Evolutionary conservation across 2,888 invertebrate species (phyloP), one percentile per base, ranked within the genome.

Genomic region (Erebia epiphron): DNA sequence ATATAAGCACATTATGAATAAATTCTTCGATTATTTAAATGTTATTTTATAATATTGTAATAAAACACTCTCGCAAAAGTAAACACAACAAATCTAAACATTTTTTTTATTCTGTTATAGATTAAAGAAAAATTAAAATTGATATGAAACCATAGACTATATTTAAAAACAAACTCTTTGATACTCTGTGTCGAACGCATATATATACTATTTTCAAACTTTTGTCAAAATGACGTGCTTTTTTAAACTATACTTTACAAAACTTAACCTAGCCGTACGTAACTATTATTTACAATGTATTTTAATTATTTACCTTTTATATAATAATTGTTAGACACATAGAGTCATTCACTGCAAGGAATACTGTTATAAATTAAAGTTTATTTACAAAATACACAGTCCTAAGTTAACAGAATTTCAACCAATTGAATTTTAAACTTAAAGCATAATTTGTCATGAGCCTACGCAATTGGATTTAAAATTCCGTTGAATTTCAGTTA

Each of bases 291-390:
- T 78, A 77, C 76, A 77, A 75, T 71, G 75, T 77, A 80, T 77
- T 75, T 73, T 26, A 26, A 70, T 58, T 18, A 46, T 54, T 49
- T 43, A 61, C 43, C 43, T 46, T 21, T 49, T 18, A 10, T 18
- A 18, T 54, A 10, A 67, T 67, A 62, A 21, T 75, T 82, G 79
- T 80, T 81, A 79, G 76, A 76, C 78, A 82, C 76, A 82, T 67
- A 76, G 78, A 80, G 69, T 73, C 75, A 72, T 73, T 74, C 76
- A 77, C 77, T 76, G 72, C 75, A 73, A 82, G 81, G 80, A 88
- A 90, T 88, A 89, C 87, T 88, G 87, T 86, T 85, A 88, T 89
- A 90, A 89, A 86, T 89, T 86, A 88, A 81, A 78, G 14, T 78
- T 71, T 89, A 88, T 89, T 85, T 89, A 89, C 88, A 90, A 82